Evolutionary conservation across 2,113 vertebrate species (phyloP), one percentile per base, ranked within the genome.

Genomic region (Phaetusa simplex): DNA sequence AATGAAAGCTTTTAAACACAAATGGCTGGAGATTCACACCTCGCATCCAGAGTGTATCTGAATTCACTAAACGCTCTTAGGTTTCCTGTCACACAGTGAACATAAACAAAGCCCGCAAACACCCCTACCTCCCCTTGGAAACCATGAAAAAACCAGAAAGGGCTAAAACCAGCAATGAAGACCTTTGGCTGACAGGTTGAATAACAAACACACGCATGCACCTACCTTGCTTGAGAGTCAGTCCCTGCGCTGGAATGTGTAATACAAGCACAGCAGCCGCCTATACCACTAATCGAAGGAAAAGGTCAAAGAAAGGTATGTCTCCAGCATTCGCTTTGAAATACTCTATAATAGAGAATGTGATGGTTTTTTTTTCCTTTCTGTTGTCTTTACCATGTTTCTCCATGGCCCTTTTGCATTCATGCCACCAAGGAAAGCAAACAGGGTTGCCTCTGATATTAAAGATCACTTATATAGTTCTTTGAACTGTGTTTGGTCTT

Each of bases 1-100:
- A 95, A 81, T 78, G 87, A 95, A 94, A 94, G 77, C 59, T 91
- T 94, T 94, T 62, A 95, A 94, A 93, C 80, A 69, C 58, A 93
- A 89, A 91, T 84, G 69, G 55, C 69, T 93, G 72, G 87, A 91
- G 72, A 93, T 78, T 95, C 84, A 70, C 87, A 95, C 72, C 77
- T 96, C 14, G 0, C 9, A 62, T 66, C 67, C 76, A 78, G 58
- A 65, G 42, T 30, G 50, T 69, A 93, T 92, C 70, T 56, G 50
- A 82, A 89, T 59, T 64, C 73, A 85, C 79, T 86, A 77, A 89
- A 89, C 84, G 61, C 47, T 93, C 83, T 93, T 82, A 20, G 43
- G 93, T 88, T 94, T 94, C 83, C 59, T 67, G 67, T 86, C 74
- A 66, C 81, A 49, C 38, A 43, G 66, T 50, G 43, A 86, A 94